Evolutionary conservation across 1,140 invertebrate genomes (phyloP).

Genomic region (Drosophila lacteicornis): DNA sequence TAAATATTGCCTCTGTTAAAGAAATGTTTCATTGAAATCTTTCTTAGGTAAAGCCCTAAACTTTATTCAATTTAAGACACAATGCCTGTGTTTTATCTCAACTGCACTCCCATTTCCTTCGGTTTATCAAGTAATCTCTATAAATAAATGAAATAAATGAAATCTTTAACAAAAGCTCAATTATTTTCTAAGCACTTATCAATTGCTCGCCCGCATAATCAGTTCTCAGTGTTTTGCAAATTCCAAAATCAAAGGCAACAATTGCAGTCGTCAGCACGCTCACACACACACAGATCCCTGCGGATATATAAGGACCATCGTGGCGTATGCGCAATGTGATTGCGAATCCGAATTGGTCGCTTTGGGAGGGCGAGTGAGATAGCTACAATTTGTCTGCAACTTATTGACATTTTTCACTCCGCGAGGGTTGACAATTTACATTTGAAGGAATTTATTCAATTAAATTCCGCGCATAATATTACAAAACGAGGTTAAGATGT

Average conservation of each 20-base stretch:
- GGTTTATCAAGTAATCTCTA: not conserved
- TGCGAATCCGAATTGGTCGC: conserved; percentile 4
- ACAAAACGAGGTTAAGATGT: not conserved
- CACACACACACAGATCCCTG: conserved; percentile 1
- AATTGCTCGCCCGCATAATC: conserved; percentile 37
- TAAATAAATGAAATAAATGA: not conserved
- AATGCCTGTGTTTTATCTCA: not conserved
- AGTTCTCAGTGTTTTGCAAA: conserved; percentile 2
- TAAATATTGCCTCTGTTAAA: not conserved
- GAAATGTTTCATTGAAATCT: not conserved
- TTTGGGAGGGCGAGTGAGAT: conserved; percentile 48
- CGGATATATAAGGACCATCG: conserved; percentile 32
- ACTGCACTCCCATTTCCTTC: too few relatives aligned
- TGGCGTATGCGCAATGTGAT: conserved; percentile 74
- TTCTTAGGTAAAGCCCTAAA: not conserved
- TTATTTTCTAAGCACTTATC: conserved; percentile 22
- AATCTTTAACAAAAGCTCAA: conserved; percentile 5
- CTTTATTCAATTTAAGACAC: not conserved
- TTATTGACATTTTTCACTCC: conserved; percentile 70
- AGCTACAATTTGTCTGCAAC: conserved; percentile 70
- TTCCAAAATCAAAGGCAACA: conserved; percentile 44
- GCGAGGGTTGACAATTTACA: conserved; percentile 30
- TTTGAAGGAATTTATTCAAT: conserved; percentile 16
- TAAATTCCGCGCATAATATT: conserved; percentile 1
- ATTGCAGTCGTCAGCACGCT: conserved; percentile 35